A percentile compares a stretch with the other conserved stretches of the same genome.
Conservation (phyloP, 2,113 vertebrate genomes). For the Etheostoma cragini region DNA sequence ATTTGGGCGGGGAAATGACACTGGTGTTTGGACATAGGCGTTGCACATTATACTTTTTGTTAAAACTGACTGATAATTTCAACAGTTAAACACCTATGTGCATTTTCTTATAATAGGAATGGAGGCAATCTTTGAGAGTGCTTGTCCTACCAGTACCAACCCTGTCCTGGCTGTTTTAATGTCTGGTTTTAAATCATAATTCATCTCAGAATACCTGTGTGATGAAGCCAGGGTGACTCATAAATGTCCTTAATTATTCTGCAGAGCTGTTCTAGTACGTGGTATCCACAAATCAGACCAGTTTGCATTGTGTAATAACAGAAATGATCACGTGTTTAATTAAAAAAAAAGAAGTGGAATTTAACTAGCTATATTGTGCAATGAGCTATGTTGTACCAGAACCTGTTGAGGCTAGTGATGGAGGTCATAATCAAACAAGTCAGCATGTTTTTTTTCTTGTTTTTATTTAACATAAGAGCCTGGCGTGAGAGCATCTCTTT, state of each 20-base stretch:
- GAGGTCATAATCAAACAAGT: background rate
- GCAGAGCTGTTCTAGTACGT: slow-evolving; percentile 29
- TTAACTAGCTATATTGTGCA: slow-evolving; percentile 16
- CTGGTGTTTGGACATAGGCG: background rate
- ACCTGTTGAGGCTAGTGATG: slow-evolving; percentile 50
- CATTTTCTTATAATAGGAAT: slow-evolving; percentile 1
- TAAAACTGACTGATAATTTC: slow-evolving; percentile 4
- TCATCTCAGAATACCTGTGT: slow-evolving; percentile 28
- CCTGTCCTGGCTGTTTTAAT: background rate
- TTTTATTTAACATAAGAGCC: slow-evolving; percentile 4
- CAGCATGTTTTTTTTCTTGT: slow-evolving; percentile 37
- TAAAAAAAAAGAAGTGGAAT: slow-evolving; percentile 18
- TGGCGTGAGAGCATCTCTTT: background rate
- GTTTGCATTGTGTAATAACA: slow-evolving; percentile 47
- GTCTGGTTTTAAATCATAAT: slow-evolving; percentile 21
- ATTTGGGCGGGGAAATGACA: slow-evolving; percentile 39
- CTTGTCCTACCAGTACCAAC: background rate
- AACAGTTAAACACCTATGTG: background rate
- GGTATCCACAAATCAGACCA: slow-evolving; percentile 41
- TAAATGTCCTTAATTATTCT: slow-evolving; percentile 56
- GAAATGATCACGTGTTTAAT: background rate
- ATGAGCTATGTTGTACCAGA: slow-evolving; percentile 13
- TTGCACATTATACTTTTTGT: slow-evolving; percentile 5
- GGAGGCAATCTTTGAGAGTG: background rate
- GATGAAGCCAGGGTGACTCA: slow-evolving; percentile 60